Evolutionary conservation across 2,797 vertebrate genomes (phyloP).

Genomic region (Mormyrops attenuatus): DNA sequence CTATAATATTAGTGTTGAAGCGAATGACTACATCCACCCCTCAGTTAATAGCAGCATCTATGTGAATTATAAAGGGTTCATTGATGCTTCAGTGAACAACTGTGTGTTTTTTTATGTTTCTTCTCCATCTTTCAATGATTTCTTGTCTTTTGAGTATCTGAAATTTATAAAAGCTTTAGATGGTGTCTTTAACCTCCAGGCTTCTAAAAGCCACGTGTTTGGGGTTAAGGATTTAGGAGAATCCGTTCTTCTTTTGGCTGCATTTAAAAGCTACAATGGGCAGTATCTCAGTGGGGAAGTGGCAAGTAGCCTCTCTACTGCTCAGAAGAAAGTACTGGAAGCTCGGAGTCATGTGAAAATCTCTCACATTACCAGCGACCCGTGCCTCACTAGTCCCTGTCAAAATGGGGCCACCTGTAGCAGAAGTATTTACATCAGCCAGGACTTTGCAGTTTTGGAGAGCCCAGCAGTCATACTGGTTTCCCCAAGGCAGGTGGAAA

Average conservation of each 20-base stretch:
- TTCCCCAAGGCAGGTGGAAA: conserved; percentile 54
- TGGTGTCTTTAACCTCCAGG: conserved; percentile 66
- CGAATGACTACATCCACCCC: conserved; percentile 57
- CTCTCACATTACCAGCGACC: conserved; percentile 62
- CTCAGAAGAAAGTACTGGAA: conserved; percentile 61
- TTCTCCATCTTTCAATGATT: conserved; percentile 52
- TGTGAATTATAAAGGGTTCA: conserved; percentile 68
- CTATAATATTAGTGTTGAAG: conserved; percentile 65
- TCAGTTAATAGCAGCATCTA: conserved; percentile 67
- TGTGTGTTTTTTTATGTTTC: conserved; percentile 65
- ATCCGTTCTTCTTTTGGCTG: conserved; percentile 61
- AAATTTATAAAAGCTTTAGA: conserved; percentile 67
- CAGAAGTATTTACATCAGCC: conserved; percentile 60
- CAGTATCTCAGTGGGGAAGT: conserved; percentile 60
- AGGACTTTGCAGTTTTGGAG: conserved; percentile 56
- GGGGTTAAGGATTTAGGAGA: conserved; percentile 57
- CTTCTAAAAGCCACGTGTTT: conserved; percentile 69
- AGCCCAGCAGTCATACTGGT: conserved; percentile 61
- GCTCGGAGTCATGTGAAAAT: conserved; percentile 62
- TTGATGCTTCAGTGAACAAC: conserved; percentile 62
- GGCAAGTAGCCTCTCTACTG: conserved; percentile 55
- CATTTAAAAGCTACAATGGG: conserved; percentile 65
- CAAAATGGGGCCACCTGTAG: conserved; percentile 57
- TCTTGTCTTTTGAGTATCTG: conserved; percentile 61
- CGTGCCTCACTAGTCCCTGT: conserved; percentile 58